A percentile compares a stretch with the other conserved stretches of the same genome.
Evolutionary conservation across 2,113 vertebrate genomes (phyloP).

Genomic region (Pachypanchax playfairii): DNA sequence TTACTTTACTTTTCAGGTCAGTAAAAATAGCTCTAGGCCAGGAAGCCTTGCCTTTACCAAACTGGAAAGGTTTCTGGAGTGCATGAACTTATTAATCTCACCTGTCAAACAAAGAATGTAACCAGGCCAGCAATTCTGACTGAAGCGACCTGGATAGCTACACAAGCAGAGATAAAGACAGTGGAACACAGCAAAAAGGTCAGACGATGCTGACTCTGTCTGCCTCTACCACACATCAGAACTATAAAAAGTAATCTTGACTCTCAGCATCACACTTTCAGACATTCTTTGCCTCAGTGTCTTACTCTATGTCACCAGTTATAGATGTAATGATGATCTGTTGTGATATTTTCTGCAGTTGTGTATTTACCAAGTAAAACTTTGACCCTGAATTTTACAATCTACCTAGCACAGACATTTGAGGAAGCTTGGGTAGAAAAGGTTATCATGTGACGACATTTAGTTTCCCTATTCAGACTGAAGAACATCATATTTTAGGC

Average conservation of each 20-base stretch:
- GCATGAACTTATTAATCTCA: constrained; percentile 32
- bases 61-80: constrained; percentile 16
- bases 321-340: constrained; percentile 30
- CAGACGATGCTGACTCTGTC: constrained; percentile 1
- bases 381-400: constrained; percentile 26
- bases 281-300: background rate
- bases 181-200: constrained; percentile 26
- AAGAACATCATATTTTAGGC: background rate
- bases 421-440: constrained; percentile 23
- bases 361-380: constrained; percentile 33
- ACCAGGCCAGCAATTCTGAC: background rate
- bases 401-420: constrained; percentile 5
- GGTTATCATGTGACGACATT: constrained; percentile 27
- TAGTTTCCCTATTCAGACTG: background rate
- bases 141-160: constrained; percentile 4
- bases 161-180: constrained; percentile 1
- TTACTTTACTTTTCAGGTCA: constrained; percentile 2
- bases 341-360: background rate
- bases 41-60: constrained; percentile 1
- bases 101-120: constrained; percentile 35
- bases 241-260: constrained; percentile 22
- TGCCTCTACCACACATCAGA: background rate
- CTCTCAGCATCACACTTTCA: background rate
- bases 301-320: background rate
- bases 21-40: constrained; percentile 18